phyloP scores from a whole-genome alignment of 2,888 invertebrate genomes.

The Petrophora chlorosata region DNA sequence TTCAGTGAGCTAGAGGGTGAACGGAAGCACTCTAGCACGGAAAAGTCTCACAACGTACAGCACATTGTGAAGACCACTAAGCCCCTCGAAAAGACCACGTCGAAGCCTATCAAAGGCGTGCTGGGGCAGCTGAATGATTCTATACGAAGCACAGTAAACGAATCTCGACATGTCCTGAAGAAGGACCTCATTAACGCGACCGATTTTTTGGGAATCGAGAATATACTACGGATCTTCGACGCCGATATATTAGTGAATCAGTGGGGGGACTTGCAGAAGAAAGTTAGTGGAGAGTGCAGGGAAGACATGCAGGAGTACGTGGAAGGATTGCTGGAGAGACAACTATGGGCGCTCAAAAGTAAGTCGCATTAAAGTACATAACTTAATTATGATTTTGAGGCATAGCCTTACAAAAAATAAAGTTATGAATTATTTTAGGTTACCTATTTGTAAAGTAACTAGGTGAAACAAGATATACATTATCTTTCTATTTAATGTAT shows the following conservation, averaged over 20 bases:
- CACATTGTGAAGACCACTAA: conserved; percentile 72
- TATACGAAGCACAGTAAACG: conserved; percentile 65
- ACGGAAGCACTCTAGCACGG: conserved; percentile 57
- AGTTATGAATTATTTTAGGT: too few species aligned
- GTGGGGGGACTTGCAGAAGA: conserved; percentile 78
- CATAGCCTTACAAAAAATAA: too few species aligned
- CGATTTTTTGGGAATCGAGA: conserved; percentile 70
- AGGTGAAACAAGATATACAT: too few species aligned
- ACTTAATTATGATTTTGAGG: not conserved
- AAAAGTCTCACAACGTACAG: conserved; percentile 76
- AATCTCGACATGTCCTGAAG: conserved; percentile 57
- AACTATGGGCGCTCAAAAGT: conserved; percentile 89
- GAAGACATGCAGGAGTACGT: conserved; percentile 85
- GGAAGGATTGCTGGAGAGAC: conserved; percentile 80
- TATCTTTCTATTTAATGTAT: conserved; percentile 7
- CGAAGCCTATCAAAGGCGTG: conserved; percentile 59
- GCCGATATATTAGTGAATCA: conserved; percentile 81
- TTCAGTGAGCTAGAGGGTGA: conserved; percentile 57
- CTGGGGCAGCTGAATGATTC: conserved; percentile 63
- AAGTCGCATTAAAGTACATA: conserved; percentile 62
- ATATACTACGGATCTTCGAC: conserved; percentile 82
- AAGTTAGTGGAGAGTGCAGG: conserved; percentile 78
- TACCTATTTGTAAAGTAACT: too few species aligned
- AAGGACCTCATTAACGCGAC: conserved; percentile 43
- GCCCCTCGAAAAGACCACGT: conserved; percentile 53